A percentile compares a stretch with the other conserved stretches of the same genome.
Evolutionary conservation across 1,140 invertebrate genomes (phyloP).

Genomic region (Akabosia matsudoensis): DNA sequence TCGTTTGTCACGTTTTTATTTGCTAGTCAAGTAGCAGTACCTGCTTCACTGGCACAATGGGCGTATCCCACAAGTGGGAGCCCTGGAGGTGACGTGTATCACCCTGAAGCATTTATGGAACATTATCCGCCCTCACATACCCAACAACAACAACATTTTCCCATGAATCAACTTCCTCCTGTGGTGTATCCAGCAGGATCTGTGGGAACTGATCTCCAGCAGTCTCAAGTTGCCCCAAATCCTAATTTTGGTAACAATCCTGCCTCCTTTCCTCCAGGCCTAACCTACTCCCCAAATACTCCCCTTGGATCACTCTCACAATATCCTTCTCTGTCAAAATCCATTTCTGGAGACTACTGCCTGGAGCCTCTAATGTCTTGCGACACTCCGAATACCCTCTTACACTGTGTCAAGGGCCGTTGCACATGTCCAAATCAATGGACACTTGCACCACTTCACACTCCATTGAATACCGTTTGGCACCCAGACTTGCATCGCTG

Average conservation of each 20-base stretch:
- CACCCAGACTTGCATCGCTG: slow-evolving; percentile 18
- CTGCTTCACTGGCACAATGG: too few relatives aligned
- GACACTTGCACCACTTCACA: slow-evolving; percentile 26
- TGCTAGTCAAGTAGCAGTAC: too few relatives aligned
- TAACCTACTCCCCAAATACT: neutral
- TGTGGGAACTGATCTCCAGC: too few relatives aligned
- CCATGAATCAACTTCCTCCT: too few relatives aligned
- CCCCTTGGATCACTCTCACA: neutral
- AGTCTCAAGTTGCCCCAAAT: too few relatives aligned
- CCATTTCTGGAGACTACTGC: slow-evolving; percentile 34
- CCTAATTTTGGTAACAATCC: neutral
- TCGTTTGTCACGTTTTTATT: too few relatives aligned
- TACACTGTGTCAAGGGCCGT: slow-evolving; percentile 25
- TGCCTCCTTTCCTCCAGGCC: neutral
- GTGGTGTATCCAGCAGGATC: too few relatives aligned
- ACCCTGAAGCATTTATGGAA: neutral
- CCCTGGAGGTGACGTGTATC: too few relatives aligned
- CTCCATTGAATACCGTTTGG: slow-evolving; percentile 34
- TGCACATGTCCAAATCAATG: slow-evolving; percentile 32
- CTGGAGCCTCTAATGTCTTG: slow-evolving; percentile 21
- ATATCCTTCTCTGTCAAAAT: neutral
- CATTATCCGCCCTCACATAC: neutral
- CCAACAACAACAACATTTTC: too few relatives aligned
- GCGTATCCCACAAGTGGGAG: too few relatives aligned
- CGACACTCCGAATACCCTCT: slow-evolving; percentile 19